A percentile compares a stretch with the other conserved stretches of the same genome.
phyloP scores from a whole-genome alignment of 1,140 invertebrate species.

The Camponotus vicinus region DNA sequence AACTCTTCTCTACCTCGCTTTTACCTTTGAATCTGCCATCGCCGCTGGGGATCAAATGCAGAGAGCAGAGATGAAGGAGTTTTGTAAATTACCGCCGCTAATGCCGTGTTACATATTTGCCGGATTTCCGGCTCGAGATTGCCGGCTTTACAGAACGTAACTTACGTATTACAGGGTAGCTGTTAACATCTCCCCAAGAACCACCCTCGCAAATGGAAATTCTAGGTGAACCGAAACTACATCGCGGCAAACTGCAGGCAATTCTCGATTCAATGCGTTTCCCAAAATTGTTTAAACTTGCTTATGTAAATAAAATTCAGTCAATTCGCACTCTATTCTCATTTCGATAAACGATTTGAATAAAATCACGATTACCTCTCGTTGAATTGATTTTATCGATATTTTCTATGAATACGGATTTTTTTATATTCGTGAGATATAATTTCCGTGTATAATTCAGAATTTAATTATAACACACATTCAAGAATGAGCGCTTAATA shows the following conservation, averaged over 20 bases:
- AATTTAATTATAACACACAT: slow-evolving; percentile 11
- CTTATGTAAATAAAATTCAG: slow-evolving; percentile 51
- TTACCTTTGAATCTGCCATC: slow-evolving; percentile 10
- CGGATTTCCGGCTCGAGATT: slow-evolving; percentile 54
- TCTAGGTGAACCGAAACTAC: slow-evolving; percentile 40
- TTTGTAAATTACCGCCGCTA: slow-evolving; percentile 49
- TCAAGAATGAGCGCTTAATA: not conserved
- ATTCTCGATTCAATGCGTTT: slow-evolving; percentile 40
- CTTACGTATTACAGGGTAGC: slow-evolving; percentile 42
- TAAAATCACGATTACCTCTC: slow-evolving; percentile 4
- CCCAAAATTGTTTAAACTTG: slow-evolving; percentile 51
- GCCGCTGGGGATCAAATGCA: slow-evolving; percentile 3
- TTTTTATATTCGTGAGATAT: not conserved
- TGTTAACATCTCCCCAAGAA: slow-evolving; percentile 47
- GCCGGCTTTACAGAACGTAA: slow-evolving; percentile 54
- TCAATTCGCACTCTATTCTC: not conserved
- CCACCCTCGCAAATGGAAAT: slow-evolving; percentile 43
- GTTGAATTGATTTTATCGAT: not conserved
- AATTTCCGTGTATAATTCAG: not conserved
- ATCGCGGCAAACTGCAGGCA: slow-evolving; percentile 20
- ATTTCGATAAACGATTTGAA: slow-evolving; percentile 13
- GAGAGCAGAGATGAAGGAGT: slow-evolving; percentile 29
- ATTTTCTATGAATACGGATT: slow-evolving; percentile 3
- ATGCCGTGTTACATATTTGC: slow-evolving; percentile 57
- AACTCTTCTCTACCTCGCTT: not conserved